Evolutionary conservation across 1,140 invertebrate genomes (phyloP).

Genomic region (Mya arenaria): DNA sequence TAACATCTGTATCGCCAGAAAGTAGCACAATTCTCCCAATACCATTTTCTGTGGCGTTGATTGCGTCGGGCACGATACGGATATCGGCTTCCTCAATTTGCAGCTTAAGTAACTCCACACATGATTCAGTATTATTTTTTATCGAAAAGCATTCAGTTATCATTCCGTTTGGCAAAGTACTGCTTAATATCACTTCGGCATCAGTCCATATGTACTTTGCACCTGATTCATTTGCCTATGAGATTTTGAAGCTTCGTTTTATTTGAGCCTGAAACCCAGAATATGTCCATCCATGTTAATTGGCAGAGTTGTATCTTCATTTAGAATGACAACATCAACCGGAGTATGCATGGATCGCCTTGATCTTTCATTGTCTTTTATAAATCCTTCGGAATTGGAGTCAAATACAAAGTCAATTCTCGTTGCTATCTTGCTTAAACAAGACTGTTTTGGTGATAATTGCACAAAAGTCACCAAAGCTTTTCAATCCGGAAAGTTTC

Average conservation of each 20-base stretch:
- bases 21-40: not conserved
- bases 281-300: conserved; percentile 12
- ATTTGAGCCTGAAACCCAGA: conserved; percentile 1
- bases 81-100: conserved; percentile 13
- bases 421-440: not conserved
- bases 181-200: not conserved
- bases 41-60: not conserved
- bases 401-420: conserved; percentile 25
- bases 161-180: not conserved
- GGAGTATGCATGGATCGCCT: not conserved
- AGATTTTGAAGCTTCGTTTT: conserved; percentile 11
- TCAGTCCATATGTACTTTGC: not conserved
- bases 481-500: not conserved
- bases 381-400: conserved; percentile 2
- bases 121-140: not conserved
- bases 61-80: not conserved
- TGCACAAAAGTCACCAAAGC: not conserved
- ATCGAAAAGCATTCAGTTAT: not conserved
- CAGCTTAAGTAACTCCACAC: not conserved
- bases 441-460: not conserved
- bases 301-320: conserved; percentile 3
- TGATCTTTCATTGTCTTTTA: conserved; percentile 16
- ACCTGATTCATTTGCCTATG: not conserved
- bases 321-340: not conserved
- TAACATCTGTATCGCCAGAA: not conserved